Evolutionary conservation across 1,140 invertebrate species (phyloP).

Genomic region (Amyelois transitella): DNA sequence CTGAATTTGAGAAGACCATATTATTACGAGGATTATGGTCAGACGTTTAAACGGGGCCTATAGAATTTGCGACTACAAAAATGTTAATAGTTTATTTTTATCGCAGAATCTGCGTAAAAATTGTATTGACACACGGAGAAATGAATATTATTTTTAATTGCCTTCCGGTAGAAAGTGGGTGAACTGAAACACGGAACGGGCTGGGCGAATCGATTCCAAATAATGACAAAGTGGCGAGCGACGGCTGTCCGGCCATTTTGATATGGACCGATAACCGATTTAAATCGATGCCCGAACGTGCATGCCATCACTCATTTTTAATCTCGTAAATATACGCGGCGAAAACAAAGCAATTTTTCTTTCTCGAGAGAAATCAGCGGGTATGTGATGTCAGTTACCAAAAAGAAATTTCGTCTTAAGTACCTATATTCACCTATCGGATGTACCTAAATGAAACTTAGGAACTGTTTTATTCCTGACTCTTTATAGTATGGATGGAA

Average conservation of each 20-base stretch:
- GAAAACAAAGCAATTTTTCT: neutral
- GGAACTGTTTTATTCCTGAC: too few species aligned
- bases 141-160: constrained; percentile 66
- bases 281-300: neutral
- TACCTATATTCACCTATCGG: too few species aligned
- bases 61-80: too few species aligned
- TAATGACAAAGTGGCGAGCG: constrained; percentile 38
- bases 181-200: constrained; percentile 46
- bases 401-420: too few species aligned
- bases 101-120: neutral
- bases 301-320: neutral
- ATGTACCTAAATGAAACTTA: too few species aligned
- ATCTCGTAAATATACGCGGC: neutral
- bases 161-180: constrained; percentile 66
- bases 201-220: constrained; percentile 39
- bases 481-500: too few species aligned
- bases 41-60: too few species aligned
- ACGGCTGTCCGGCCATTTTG: neutral
- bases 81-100: neutral
- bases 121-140: constrained; percentile 43
- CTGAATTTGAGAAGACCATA: too few species aligned
- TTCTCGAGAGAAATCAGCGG: neutral
- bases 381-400: neutral
- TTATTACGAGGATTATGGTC: too few species aligned
- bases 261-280: neutral